Conservation (phyloP, 2,113 vertebrate genomes). For the Murina feae region DNA sequence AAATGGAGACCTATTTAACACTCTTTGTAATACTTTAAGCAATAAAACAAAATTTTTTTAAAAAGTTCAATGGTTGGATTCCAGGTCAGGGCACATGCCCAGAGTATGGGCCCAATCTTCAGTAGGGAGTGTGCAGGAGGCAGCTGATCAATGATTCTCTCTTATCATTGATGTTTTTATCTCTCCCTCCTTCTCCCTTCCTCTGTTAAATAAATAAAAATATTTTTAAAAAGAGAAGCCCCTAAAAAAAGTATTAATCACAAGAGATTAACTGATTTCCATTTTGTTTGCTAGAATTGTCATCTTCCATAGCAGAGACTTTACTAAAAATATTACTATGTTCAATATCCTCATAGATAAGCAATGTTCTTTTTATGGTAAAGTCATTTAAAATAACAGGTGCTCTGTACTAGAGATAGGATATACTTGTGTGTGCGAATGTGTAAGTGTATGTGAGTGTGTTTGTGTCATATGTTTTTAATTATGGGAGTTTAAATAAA, state of each 20-base stretch:
- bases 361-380: background rate
- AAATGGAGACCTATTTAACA: no score
- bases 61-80: no score
- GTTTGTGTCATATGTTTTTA: background rate
- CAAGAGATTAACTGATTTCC: slow-evolving; percentile 9
- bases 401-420: background rate
- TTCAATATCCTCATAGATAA: background rate
- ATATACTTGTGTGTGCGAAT: background rate
- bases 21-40: no score
- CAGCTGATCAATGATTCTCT: no score
- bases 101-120: no score
- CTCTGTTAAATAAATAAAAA: no score
- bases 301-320: background rate
- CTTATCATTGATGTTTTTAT: no score
- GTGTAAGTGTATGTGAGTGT: background rate
- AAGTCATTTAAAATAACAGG: slow-evolving; percentile 11
- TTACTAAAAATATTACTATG: background rate
- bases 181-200: no score
- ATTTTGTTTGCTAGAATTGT: slow-evolving; percentile 2
- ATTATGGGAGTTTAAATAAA: background rate
- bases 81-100: no score
- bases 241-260: background rate
- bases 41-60: no score
- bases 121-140: no score
- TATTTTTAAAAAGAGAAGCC: background rate